A percentile compares a stretch with the other conserved stretches of the same genome.
phyloP scores from a whole-genome alignment of 2,888 invertebrate genomes.

The Apamea crenata region DNA sequence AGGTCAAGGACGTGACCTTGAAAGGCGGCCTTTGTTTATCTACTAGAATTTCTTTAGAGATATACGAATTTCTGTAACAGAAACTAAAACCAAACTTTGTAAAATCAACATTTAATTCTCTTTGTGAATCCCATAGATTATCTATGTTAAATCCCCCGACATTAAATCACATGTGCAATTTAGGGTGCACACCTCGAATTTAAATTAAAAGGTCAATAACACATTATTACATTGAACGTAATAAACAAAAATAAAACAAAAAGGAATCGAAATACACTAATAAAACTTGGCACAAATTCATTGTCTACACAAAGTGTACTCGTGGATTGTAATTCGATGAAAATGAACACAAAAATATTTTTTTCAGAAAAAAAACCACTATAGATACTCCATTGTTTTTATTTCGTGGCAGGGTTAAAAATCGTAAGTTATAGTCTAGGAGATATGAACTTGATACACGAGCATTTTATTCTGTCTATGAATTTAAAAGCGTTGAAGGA shows the following conservation, averaged over 20 bases:
- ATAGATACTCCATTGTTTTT: slow-evolving; percentile 29
- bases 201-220: slow-evolving; percentile 7
- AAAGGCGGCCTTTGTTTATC: slow-evolving; percentile 9
- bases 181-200: not conserved
- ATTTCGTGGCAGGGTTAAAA: slow-evolving; percentile 47
- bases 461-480: slow-evolving; percentile 56
- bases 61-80: slow-evolving; percentile 3
- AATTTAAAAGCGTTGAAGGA: slow-evolving; percentile 62
- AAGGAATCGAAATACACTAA: slow-evolving; percentile 14
- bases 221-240: not conserved
- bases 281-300: slow-evolving; percentile 20
- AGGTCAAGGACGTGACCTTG: slow-evolving; percentile 37
- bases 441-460: slow-evolving; percentile 56
- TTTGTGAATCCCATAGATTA: slow-evolving; percentile 1
- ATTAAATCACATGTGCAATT: not conserved
- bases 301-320: not conserved
- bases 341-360: slow-evolving; percentile 18
- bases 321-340: slow-evolving; percentile 15
- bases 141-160: too few species aligned
- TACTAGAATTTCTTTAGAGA: slow-evolving; percentile 5
- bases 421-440: slow-evolving; percentile 55
- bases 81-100: slow-evolving; percentile 4
- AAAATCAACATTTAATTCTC: slow-evolving; percentile 6
- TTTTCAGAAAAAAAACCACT: slow-evolving; percentile 12
- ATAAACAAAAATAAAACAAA: slow-evolving; percentile 7